Evolutionary conservation across 2,888 invertebrate species (phyloP), one percentile per base, ranked within the genome.

Genomic region (Drosophila melanocephala): DNA sequence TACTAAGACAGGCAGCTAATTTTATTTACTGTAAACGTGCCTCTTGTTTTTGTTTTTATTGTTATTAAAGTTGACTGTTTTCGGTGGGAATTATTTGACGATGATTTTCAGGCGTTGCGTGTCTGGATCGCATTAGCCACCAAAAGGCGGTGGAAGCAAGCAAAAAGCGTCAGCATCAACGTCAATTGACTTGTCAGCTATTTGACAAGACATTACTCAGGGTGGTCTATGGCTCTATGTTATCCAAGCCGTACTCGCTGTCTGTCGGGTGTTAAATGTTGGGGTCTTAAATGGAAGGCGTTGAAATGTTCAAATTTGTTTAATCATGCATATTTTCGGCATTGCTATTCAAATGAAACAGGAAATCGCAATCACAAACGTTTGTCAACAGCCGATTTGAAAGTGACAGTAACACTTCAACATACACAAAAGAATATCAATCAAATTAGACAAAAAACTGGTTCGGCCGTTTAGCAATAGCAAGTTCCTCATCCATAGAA

Each of bases 1-100:
- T 85, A 85, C 89, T 83, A 87, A 85, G 87, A 87, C 85, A 85
- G 85, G 85, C 85, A 89, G 89, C 89, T 85, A 85, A 85, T 85
- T 85, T 89, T 84, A 84, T 85, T 89, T 84, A 79, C 89, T 81
- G 79, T 79, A 87, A 89, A 84, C 84, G 84, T 84, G 84, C 59
- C 55, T 64, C 33, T 70, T 58, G 30, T 55, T 61, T 16, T 55
- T 61, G 47, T 60, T 67, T n/a, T 55, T 56, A 47, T 26, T 59
- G 62, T 32, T 70, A 53, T 58, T 62, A 39, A n/a, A 60, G 64
- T 68, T 81, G 50, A 53, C 59, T 68, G 3, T 72, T 70, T 76
- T 75, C 51, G 73, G 84, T 86, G 86, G 88, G 81, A 88, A 89
- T 62, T 75, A 72, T 73, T 60, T 69, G 73, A 68, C 75, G 79